Evolutionary conservation across 1,140 invertebrate species (phyloP).

Genomic region (Phenacoccus solenopsis): DNA sequence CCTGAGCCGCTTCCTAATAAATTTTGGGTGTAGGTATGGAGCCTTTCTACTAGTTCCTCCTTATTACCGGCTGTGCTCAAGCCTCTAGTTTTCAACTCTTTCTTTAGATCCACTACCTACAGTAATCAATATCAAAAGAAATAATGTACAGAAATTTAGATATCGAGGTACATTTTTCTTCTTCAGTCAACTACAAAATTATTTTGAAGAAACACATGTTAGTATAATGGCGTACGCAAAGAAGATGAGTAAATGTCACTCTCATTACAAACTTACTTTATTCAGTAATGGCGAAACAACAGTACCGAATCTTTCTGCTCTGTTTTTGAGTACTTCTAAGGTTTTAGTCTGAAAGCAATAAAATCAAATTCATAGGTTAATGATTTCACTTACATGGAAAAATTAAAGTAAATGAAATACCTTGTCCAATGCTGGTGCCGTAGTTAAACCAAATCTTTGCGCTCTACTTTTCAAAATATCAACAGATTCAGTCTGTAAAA

Average conservation of each 20-base stretch:
- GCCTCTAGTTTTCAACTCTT: constrained; percentile 62
- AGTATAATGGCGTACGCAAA: not conserved
- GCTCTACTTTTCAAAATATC: not conserved
- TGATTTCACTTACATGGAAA: too few relatives aligned
- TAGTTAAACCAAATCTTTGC: not conserved
- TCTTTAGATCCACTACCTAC: constrained; percentile 61
- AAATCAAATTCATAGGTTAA: not conserved
- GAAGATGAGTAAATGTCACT: too few relatives aligned
- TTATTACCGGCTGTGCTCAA: constrained; percentile 62
- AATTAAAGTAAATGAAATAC: not conserved
- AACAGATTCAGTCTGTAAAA: not conserved
- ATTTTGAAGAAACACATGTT: not conserved
- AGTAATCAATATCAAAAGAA: not conserved
- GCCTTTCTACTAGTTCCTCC: constrained; percentile 47
- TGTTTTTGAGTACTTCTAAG: not conserved
- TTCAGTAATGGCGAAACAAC: not conserved
- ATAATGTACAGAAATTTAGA: too few relatives aligned
- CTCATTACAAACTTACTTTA: not conserved
- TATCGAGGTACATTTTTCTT: too few relatives aligned
- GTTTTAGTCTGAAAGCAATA: not conserved
- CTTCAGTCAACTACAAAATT: not conserved
- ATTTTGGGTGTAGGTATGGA: constrained; percentile 14
- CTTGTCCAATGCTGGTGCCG: not conserved
- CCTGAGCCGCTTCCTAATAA: not conserved
- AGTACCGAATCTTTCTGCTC: not conserved